Base-by-base conservation (phyloP, 1,140 invertebrate genomes). In the Diprion similis region DNA sequence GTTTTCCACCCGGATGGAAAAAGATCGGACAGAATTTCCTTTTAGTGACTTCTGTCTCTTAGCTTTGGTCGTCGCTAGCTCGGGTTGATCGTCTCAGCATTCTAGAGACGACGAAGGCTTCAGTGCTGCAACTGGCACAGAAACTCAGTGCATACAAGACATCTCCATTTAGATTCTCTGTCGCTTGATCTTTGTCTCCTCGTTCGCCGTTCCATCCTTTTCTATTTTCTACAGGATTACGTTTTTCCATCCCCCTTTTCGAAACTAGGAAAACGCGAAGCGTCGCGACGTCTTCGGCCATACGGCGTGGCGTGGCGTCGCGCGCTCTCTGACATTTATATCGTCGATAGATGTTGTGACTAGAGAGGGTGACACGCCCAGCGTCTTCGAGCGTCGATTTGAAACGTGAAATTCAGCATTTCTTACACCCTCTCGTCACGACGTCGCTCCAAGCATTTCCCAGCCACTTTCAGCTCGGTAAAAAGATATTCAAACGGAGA, bases 91-190 rank as follows among this genome's bases (percentile, higher is more conserved):
- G 51, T 8, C 9, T 4, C 51, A 17, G 75, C 78, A 75, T 78
- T 77, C 81, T 81, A 82, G 76, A 84, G 81, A 84, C 82, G 82
- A 51, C 48, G 51, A 15, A 4, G 6, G 7, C 51, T 3, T 59
- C 51, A 17, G 9, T 8, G 80, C 74, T 81, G 18, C 7, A 11
- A 18, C 17, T 45, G 66, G 15, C 11, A 68, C 37, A n/a, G 66
- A 68, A 15, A 78, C 78, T 75, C 82, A 84, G 80, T 86, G 81
- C 83, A 85, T 86, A 85, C 85, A 87, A 84, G 83, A 85, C 83
- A 87, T 85, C 83, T 87, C 85, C 84, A 87, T 87, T 87, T 86
- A 81, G 83, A 86, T 80, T 78, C 80, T 59, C n/a, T 59, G 9
- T 59, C 51, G n/a, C 51, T 59, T 59, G 11, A 13, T 59, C 51